Percentiles rank a stretch among this genome's conserved stretches.
Evolutionary conservation across 2,113 vertebrate species (phyloP).

Genomic region (Chamaea fasciata): DNA sequence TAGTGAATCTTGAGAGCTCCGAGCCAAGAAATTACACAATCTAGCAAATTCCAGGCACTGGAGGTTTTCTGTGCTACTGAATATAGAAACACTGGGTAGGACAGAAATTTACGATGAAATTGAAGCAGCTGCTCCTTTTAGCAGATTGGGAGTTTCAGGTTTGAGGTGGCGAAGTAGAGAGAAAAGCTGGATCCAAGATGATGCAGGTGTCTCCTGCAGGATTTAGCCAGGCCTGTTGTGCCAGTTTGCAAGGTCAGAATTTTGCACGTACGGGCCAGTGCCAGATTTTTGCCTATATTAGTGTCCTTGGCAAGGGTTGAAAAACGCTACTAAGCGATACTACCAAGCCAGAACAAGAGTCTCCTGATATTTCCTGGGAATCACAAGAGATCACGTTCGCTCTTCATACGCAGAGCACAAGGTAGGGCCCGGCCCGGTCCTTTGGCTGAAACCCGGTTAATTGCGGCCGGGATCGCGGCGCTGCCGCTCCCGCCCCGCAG

Average conservation of each 20-base stretch:
- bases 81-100: background rate
- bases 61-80: background rate
- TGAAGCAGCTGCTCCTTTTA: background rate
- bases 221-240: background rate
- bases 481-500: background rate
- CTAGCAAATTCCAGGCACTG: background rate
- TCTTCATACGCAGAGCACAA: background rate
- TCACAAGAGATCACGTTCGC: background rate
- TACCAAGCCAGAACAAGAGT: background rate
- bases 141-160: background rate
- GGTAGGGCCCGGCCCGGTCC: background rate
- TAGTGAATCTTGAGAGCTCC: background rate
- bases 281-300: background rate
- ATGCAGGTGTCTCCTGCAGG: background rate
- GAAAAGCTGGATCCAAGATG: background rate
- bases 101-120: background rate
- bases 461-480: background rate
- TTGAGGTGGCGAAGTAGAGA: background rate
- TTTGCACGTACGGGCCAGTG: background rate
- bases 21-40: background rate
- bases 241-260: background rate
- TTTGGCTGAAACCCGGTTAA: background rate
- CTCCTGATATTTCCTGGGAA: background rate
- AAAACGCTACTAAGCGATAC: background rate
- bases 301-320: rapidly evolving